Conservation (phyloP, 2,113 vertebrate species). For the Gallinago paraguaiae region DNA sequence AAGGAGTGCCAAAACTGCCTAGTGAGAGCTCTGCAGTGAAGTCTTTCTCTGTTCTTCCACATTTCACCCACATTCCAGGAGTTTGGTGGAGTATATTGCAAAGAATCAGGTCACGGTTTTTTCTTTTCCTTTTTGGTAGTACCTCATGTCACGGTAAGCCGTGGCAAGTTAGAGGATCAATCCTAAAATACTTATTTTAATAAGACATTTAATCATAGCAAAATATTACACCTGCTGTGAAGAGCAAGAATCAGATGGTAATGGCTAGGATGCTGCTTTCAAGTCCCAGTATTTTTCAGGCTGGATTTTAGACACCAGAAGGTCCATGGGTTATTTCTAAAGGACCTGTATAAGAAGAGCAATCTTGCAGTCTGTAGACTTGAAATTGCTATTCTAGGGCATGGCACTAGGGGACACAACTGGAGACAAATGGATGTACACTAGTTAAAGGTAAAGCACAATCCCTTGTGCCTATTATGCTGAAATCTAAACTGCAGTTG, state of each 20-base stretch:
- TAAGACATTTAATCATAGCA: not conserved
- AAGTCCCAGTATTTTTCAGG: not conserved
- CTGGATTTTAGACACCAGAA: not conserved
- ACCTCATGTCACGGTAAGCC: not conserved
- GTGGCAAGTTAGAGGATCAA: not conserved
- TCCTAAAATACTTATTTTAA: not conserved
- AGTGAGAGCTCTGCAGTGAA: not conserved
- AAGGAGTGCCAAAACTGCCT: not conserved
- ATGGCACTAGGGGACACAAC: not conserved
- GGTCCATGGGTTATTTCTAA: not conserved
- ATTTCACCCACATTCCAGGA: not conserved
- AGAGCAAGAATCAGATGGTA: not conserved
- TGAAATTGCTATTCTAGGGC: not conserved
- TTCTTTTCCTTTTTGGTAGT: not conserved
- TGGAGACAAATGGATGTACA: not conserved
- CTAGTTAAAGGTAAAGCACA: not conserved
- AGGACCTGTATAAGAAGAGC: not conserved
- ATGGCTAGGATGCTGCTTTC: not conserved
- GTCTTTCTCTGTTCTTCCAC: not conserved
- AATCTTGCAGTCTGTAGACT: not conserved
- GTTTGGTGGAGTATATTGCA: not conserved
- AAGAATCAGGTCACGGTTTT: not conserved
- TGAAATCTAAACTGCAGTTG: not conserved
- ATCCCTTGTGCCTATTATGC: not conserved
- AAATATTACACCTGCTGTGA: not conserved